Percentiles rank a stretch among this genome's conserved stretches.
Evolutionary conservation across 2,113 vertebrate genomes (phyloP).

Genomic region (Hippocampus mohnikei): DNA sequence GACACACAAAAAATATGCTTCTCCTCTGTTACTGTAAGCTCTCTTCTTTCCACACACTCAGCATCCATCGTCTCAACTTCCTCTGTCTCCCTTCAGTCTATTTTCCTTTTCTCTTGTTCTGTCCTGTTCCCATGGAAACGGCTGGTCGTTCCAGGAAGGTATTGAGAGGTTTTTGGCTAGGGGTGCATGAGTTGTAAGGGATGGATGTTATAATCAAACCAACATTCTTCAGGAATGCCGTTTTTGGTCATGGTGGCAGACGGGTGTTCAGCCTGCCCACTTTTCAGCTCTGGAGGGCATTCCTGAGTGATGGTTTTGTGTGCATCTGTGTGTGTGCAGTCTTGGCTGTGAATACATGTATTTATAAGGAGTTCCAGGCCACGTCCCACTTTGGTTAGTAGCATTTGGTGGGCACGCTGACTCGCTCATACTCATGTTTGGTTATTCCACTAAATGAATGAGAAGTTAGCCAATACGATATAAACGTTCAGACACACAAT

Average conservation of each 20-base stretch:
- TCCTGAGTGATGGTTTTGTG: slow-evolving; percentile 3
- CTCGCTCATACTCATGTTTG: no score
- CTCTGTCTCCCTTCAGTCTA: slow-evolving; percentile 25
- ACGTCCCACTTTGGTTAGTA: not conserved
- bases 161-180: slow-evolving; percentile 46
- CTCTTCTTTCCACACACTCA: slow-evolving; percentile 28
- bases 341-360: not conserved
- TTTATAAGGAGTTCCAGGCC: not conserved
- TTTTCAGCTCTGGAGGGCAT: not conserved
- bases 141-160: slow-evolving; percentile 60
- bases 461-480: no score
- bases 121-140: slow-evolving; percentile 72
- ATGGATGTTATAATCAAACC: slow-evolving; percentile 61
- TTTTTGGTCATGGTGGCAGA: slow-evolving; percentile 43
- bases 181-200: slow-evolving; percentile 46
- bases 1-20: slow-evolving; percentile 19
- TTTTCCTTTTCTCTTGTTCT: slow-evolving; percentile 36
- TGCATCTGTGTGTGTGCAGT: not conserved
- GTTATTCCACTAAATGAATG: no score
- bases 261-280: not conserved
- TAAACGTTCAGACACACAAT: no score
- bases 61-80: slow-evolving; percentile 34
- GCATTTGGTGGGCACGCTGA: not conserved
- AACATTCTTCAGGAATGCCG: slow-evolving; percentile 44
- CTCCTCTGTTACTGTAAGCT: not conserved